Evolutionary conservation across 2,888 invertebrate species (phyloP).

Genomic region (Oasisia sp.): DNA sequence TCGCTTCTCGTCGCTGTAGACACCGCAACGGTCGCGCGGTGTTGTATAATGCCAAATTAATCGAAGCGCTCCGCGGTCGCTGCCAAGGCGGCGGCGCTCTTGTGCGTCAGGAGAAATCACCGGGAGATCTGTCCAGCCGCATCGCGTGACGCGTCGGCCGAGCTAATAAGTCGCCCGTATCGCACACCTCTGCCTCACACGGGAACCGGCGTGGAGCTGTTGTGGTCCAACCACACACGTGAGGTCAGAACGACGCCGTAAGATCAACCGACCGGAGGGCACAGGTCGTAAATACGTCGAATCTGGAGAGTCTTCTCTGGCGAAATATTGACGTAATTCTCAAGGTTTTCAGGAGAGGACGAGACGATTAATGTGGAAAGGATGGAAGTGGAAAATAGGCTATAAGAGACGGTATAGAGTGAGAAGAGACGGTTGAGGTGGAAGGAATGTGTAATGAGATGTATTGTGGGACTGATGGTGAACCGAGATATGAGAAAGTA

Average conservation of each 20-base stretch:
- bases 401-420: no score
- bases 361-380: no score
- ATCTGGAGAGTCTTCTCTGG: no score
- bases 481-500: no score
- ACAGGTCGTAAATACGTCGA: no score
- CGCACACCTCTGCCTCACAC: neutral
- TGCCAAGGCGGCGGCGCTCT: neutral
- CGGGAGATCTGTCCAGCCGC: neutral
- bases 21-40: neutral
- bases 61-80: neutral
- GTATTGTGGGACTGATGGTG: no score
- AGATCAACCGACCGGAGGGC: no score
- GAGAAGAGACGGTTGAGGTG: no score
- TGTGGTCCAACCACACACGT: neutral
- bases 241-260: neutral
- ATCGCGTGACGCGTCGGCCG: neutral
- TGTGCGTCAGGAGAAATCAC: conserved; percentile 11
- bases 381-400: no score
- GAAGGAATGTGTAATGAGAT: no score
- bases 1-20: neutral
- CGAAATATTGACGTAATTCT: no score
- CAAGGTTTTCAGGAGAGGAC: no score
- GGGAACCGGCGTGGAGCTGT: neutral
- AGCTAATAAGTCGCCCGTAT: neutral
- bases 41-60: neutral